phyloP scores from a whole-genome alignment of 2,797 vertebrate genomes.

The Dicrostonyx torquatus region DNA sequence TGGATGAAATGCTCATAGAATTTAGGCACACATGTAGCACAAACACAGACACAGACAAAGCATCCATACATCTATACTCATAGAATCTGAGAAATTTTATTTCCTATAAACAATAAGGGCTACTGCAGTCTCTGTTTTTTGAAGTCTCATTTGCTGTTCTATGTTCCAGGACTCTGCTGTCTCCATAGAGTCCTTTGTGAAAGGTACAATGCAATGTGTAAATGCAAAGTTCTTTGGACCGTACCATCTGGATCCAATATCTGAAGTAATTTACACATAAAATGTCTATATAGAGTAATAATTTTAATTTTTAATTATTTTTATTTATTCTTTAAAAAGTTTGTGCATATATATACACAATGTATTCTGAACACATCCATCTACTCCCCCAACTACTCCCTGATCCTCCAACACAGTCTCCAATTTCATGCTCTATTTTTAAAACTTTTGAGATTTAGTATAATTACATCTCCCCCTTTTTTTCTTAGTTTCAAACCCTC shows the following conservation, averaged over 20 bases:
- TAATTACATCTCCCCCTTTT: not conserved
- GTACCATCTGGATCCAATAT: constrained; percentile 51
- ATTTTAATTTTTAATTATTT: not conserved
- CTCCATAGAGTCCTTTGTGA: constrained; percentile 35
- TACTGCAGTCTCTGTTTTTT: not conserved
- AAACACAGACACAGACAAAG: not conserved
- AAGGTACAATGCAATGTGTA: constrained; percentile 27
- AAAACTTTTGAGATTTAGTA: not conserved
- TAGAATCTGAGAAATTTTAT: not conserved
- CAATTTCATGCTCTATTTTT: not conserved
- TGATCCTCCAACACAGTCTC: not conserved
- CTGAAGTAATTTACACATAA: constrained; percentile 59
- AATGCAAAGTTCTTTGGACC: constrained; percentile 49
- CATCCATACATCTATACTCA: not conserved
- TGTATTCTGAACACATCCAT: not conserved
- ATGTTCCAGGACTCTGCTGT: not conserved
- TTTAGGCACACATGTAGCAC: not conserved
- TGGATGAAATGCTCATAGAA: not conserved
- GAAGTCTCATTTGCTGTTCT: not conserved
- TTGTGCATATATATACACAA: not conserved
- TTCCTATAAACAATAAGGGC: not conserved
- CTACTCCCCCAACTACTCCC: too few relatives aligned
- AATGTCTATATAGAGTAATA: constrained; percentile 36
- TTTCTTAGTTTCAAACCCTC: not conserved
- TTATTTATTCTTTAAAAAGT: not conserved